Percentiles rank a stretch among this genome's conserved stretches.
phyloP scores from a whole-genome alignment of 2,888 invertebrate species.

The Idaea biselata region DNA sequence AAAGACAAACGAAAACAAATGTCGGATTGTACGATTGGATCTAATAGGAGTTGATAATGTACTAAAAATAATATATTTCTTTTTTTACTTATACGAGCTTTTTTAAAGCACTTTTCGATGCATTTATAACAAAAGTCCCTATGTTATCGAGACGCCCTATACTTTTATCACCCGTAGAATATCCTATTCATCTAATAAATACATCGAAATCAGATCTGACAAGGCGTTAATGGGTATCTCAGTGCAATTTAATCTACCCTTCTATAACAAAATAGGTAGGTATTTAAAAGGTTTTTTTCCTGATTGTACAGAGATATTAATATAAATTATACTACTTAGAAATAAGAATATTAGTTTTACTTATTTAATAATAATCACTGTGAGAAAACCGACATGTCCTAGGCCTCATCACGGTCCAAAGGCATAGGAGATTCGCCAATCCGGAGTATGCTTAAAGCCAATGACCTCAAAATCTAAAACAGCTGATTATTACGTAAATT shows the following conservation, averaged over 20 bases:
- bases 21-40: constrained; percentile 24
- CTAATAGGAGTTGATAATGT: constrained; percentile 25
- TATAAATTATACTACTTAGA: too few species aligned
- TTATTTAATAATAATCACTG: too few species aligned
- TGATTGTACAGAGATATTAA: constrained; percentile 9
- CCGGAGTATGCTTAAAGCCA: too few species aligned
- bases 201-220: constrained; percentile 79
- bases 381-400: too few species aligned
- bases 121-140: neutral
- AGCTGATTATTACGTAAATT: too few species aligned
- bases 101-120: neutral
- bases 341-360: too few species aligned
- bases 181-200: constrained; percentile 73
- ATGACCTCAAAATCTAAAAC: too few species aligned
- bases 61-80: neutral
- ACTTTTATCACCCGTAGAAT: constrained; percentile 13
- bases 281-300: constrained; percentile 61
- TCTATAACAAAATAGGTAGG: constrained; percentile 35
- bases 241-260: constrained; percentile 80
- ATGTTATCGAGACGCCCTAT: neutral
- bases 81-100: neutral
- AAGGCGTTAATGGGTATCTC: constrained; percentile 78
- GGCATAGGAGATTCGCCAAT: too few species aligned
- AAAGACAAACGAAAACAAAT: constrained; percentile 68
- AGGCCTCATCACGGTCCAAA: too few species aligned